Evolutionary conservation across 2,113 vertebrate species (phyloP), one percentile per base, ranked within the genome.

Genomic region (Murina feae): DNA sequence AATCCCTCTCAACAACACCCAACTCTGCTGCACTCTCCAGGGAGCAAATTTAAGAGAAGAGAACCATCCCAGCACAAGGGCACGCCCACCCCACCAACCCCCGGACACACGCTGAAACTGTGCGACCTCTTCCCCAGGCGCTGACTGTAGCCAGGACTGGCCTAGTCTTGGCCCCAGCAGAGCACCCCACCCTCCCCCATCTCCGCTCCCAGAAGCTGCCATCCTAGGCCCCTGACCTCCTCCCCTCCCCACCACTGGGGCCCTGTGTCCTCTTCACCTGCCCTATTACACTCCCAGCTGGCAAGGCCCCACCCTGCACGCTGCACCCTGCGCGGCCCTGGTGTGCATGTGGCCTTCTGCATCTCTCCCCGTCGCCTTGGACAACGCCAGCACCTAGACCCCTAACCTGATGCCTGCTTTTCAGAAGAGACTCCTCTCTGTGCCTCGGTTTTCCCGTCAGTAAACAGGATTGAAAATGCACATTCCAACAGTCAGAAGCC

Each of bases 261-360:
- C 1, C 8, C 60, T n/a, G 65, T 65, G 18, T 21, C 44, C 32
- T 37, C 58, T 2, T 44, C 37, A 20, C 13, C n/a, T 32, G 35
- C 25, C 37, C 17, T 49, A 16, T 47, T 4, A 6, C 6, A 20
- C 3, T 1, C 12, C 60, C 75, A 44, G 44, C 30, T 44, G 37
- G 37, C 82, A 20, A 23, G 58, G 9, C 74, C 12, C 51, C 4
- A 0, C 21, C n/a, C 65, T 23, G 18, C 17, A 44, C 9, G 2
- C 25, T 0, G 2, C n/a, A 18, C 69, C 2, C 25, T 0, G 20
- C n/a, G 17, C 42, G 1, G 49, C 18, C 6, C 37, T 39, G 47
- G 8, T 58, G 20, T 58, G 60, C 44, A 30, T 23, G 0, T 35
- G 79, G 23, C 86, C 42, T 95, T 37, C 66, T 3, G 1, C 1